Evolutionary conservation across 2,797 vertebrate genomes (phyloP).

Genomic region (Acanthiza pusilla): DNA sequence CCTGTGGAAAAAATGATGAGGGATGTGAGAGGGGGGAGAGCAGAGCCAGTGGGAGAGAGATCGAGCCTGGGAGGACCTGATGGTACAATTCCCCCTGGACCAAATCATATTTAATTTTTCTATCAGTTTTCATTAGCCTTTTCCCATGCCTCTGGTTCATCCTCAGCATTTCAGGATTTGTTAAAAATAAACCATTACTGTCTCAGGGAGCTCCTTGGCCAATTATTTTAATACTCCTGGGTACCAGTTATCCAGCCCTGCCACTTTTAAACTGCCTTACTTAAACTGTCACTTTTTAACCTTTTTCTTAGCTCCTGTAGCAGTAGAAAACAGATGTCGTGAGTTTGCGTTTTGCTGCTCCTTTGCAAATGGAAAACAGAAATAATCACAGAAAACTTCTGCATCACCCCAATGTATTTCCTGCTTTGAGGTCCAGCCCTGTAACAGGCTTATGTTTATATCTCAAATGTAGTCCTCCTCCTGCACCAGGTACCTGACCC

Average conservation of each 20-base stretch:
- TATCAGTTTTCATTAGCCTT: conserved; percentile 31
- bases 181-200: conserved; percentile 40
- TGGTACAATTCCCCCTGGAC: background rate
- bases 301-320: background rate
- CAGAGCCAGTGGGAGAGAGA: background rate
- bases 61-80: background rate
- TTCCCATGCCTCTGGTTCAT: background rate
- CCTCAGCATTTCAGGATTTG: background rate
- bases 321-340: background rate
- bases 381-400: background rate
- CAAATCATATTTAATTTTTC: conserved; percentile 20
- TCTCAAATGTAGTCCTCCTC: background rate
- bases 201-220: background rate
- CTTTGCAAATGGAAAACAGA: background rate
- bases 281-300: conserved; percentile 29
- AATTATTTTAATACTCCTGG: conserved; percentile 54
- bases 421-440: background rate
- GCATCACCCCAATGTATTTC: background rate
- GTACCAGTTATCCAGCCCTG: conserved; percentile 29
- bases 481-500: background rate
- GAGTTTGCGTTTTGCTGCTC: background rate
- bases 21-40: background rate
- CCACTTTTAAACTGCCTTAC: background rate
- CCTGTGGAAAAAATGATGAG: background rate
- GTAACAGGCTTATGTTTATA: background rate